These are phyloP conservation scores for Helogale parvula DNA, from an alignment of 2,113 vertebrate genomes.

Conservation along the genomic window DNA sequence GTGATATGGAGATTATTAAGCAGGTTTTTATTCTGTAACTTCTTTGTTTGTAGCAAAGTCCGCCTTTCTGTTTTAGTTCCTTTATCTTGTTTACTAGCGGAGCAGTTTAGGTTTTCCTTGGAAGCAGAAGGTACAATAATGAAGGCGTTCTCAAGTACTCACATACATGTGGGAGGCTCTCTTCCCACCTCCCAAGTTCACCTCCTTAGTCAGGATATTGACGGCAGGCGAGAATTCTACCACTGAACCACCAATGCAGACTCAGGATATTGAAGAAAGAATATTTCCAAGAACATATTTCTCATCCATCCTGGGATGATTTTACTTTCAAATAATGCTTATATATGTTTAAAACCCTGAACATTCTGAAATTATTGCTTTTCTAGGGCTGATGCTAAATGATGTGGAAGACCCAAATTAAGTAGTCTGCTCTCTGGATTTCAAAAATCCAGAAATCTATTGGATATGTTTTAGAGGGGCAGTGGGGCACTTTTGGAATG, in stretches of 20 bases:
- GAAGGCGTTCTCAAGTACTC: not conserved
- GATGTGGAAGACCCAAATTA: not conserved
- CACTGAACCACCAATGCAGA: too few species aligned
- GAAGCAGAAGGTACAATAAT: not conserved
- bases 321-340: not conserved
- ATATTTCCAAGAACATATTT: not conserved
- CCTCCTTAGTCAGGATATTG: not conserved
- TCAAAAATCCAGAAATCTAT: not conserved
- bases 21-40: not conserved
- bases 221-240: too few species aligned
- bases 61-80: not conserved
- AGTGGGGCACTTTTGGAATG: not conserved
- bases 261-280: not conserved
- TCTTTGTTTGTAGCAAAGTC: not conserved
- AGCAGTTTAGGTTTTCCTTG: not conserved
- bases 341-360: not conserved
- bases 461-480: not conserved
- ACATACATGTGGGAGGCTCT: not conserved
- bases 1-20: not conserved
- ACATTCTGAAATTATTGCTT: not conserved
- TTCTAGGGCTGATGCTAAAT: not conserved
- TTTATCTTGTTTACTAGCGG: not conserved
- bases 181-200: not conserved
- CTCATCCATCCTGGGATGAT: not conserved
- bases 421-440: not conserved